Evolutionary conservation across 37 sponge, comb jelly and placozoan genomes (phyloP), one percentile per base, ranked within the genome.

Genomic region (Chondrilla cf. caribensis): DNA sequence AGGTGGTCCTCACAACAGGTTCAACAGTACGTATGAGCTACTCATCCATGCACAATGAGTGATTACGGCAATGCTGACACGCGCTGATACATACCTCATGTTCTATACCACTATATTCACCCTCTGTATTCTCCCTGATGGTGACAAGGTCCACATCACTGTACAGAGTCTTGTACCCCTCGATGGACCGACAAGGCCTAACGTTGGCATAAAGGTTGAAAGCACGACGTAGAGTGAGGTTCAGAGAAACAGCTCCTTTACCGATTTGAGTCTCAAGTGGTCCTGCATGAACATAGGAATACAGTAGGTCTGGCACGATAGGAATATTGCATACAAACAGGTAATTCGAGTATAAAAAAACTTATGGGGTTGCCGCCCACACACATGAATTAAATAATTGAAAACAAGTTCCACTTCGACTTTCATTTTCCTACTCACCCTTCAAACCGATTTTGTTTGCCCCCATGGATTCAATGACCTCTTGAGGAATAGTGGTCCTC

Each of bases 61-160:
- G n/a, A n/a, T n/a, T n/a, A n/a, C n/a, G n/a, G n/a, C n/a, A n/a
- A n/a, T n/a, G n/a, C n/a, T n/a, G n/a, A n/a, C n/a, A n/a, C n/a
- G n/a, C n/a, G n/a, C n/a, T n/a, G n/a, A 47, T 47, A 47, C 51
- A 81, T 35, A 96, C 99, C 95, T 89, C 88, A 79, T 99, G 99
- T 59, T 99, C 99, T 37, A 99, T 99, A 29, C 99, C 99, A 70
- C 89, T 87, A 86, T 99, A 99, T 60, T 96, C 97, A 44, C 99
- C 99, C 68, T 99, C 99, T 4, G 99, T 99, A 81, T 99, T 99
- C 90, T 99, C 99, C 64, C 99, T 84, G 35, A 99, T 90, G 14
- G 97, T 98, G 44, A 99, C 91, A 62, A 96, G 87, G 83, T 99
- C 89, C 51, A 99, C 99, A 72, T 91, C 87, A 37, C 89, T 83